phyloP scores from a whole-genome alignment of 2,113 vertebrate genomes.

The Indicator maculatus region DNA sequence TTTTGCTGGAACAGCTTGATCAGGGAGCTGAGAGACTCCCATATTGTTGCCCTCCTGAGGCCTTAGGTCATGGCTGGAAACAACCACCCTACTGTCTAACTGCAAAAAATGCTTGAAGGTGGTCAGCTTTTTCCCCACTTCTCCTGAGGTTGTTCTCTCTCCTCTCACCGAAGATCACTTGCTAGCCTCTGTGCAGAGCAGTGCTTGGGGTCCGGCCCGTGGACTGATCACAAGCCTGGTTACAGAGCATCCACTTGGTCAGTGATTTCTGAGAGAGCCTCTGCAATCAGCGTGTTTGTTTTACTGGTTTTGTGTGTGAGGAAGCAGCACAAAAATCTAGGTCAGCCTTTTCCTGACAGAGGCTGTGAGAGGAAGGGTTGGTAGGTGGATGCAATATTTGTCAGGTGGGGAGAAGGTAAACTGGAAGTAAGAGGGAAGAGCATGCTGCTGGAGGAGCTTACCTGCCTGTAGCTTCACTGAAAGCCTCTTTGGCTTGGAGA shows the following conservation, averaged over 20 bases:
- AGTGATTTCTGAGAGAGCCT: neutral
- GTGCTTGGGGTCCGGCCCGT: rapidly evolving
- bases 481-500: neutral
- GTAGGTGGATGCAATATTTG: neutral
- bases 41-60: neutral
- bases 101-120: neutral
- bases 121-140: neutral
- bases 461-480: neutral
- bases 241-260: neutral
- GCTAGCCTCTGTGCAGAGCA: neutral
- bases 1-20: neutral
- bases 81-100: neutral
- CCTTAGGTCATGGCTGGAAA: neutral
- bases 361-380: neutral
- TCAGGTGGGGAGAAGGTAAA: neutral
- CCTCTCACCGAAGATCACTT: neutral
- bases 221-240: neutral
- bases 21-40: neutral
- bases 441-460: neutral
- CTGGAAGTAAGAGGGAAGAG: too few relatives aligned
- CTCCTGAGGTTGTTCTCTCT: neutral
- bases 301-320: neutral
- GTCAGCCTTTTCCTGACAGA: neutral
- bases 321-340: neutral
- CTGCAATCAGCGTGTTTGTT: constrained; percentile 23